phyloP scores from a whole-genome alignment of 64 coral and sea anemone species.

The Montipora efflorescens region DNA sequence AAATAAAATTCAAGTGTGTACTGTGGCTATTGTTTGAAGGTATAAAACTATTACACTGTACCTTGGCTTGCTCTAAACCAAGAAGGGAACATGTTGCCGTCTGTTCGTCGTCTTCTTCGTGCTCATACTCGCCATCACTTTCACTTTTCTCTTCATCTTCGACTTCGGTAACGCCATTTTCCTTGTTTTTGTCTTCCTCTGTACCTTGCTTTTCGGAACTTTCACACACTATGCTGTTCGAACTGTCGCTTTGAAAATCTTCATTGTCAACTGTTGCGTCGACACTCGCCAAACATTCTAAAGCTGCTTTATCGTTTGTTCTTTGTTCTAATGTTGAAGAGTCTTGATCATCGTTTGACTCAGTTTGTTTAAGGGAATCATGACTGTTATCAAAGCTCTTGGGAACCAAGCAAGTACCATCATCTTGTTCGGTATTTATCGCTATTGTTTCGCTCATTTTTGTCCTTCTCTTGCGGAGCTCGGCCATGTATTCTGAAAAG shows the following conservation, averaged over 20 bases:
- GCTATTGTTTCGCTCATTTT: constrained; percentile 26
- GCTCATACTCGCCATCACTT: not conserved
- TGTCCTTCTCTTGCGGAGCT: constrained; percentile 11
- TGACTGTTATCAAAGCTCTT: not conserved
- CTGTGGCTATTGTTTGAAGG: too few relatives aligned
- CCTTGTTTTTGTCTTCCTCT: not conserved
- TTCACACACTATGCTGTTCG: not conserved
- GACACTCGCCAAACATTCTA: constrained; percentile 17
- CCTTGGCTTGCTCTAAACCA: constrained; percentile 42
- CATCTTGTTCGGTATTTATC: not conserved
- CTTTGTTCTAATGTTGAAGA: not conserved
- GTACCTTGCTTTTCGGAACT: not conserved
- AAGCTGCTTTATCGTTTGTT: not conserved
- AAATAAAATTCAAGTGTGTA: too few relatives aligned
- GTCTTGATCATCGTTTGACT: not conserved
- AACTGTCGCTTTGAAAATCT: not conserved
- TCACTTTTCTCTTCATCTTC: not conserved
- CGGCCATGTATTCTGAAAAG: constrained; percentile 9
- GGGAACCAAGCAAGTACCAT: not conserved
- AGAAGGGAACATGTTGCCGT: constrained; percentile 32
- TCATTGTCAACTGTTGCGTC: constrained; percentile 26
- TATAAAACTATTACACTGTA: not conserved
- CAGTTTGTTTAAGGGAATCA: not conserved
- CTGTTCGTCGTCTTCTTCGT: not conserved
- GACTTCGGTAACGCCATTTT: not conserved